These are phyloP conservation scores for Rhynchophorus ferrugineus DNA, from an alignment of 1,140 invertebrate genomes.

Conservation along the genomic window DNA sequence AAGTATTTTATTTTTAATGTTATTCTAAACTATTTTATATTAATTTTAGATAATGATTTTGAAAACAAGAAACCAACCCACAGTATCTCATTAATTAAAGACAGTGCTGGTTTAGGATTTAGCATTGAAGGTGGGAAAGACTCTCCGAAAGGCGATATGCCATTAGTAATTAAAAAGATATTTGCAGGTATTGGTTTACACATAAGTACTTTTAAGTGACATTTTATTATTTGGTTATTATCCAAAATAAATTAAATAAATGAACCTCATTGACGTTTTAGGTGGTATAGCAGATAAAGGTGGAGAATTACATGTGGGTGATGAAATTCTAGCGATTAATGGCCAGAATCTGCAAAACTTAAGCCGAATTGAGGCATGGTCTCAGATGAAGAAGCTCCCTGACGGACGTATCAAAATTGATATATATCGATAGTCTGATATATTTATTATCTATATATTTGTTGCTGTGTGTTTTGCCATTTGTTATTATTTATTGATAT, in stretches of 20 bases:
- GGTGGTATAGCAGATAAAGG: conserved; percentile 87
- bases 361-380: conserved; percentile 89
- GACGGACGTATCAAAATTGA: conserved; percentile 60
- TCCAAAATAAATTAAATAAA: too few species aligned
- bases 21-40: conserved; percentile 5
- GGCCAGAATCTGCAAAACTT: conserved; percentile 70
- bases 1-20: not conserved
- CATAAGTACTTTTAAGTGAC: too few species aligned
- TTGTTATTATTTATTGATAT: not conserved
- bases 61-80: conserved; percentile 23
- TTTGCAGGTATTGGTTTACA: conserved; percentile 72
- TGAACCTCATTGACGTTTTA: too few species aligned
- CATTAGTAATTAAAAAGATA: conserved; percentile 82
- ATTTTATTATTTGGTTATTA: conserved; percentile 4
- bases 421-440: conserved; percentile 30
- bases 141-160: conserved; percentile 78
- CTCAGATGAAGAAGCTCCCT: conserved; percentile 79
- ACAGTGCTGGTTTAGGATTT: conserved; percentile 83
- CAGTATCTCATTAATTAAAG: conserved; percentile 68
- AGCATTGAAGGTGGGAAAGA: conserved; percentile 87
- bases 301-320: conserved; percentile 72
- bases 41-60: conserved; percentile 5
- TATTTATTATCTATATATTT: not conserved
- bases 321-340: conserved; percentile 80
- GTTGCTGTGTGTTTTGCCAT: not conserved